Conservation (phyloP, 2,113 vertebrate species). For the Leucosticte australis region DNA sequence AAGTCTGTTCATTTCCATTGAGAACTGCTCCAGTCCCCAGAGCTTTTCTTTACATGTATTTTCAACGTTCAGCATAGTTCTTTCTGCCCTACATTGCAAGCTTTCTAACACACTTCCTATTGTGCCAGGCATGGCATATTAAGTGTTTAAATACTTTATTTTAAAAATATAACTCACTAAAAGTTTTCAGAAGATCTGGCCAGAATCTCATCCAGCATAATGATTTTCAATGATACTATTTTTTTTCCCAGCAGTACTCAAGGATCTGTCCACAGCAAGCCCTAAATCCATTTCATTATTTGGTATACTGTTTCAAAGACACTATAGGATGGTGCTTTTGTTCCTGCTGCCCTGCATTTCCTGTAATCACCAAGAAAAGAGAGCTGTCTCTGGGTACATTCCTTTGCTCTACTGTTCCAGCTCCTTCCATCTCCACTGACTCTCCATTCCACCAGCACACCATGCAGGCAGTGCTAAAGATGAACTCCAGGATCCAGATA, state of each 20-base stretch:
- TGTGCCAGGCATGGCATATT: conserved; percentile 10
- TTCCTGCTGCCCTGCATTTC: not conserved
- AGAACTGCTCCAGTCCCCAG: conserved; percentile 15
- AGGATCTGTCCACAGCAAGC: not conserved
- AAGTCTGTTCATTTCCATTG: conserved; percentile 29
- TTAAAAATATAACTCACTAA: not conserved
- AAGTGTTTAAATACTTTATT: conserved; percentile 18
- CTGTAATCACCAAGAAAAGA: not conserved
- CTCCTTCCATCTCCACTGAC: not conserved
- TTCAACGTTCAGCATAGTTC: conserved; percentile 43
- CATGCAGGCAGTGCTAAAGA: not conserved
- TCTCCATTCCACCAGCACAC: not conserved
- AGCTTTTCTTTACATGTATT: conserved; percentile 33
- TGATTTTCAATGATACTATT: not conserved
- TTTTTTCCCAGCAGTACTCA: not conserved
- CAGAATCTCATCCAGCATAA: not conserved
- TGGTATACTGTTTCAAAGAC: not conserved
- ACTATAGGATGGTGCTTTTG: not conserved
- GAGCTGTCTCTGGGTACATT: not conserved
- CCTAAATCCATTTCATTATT: not conserved
- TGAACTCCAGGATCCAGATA: not conserved
- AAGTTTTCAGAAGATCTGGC: conserved; percentile 15
- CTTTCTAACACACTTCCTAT: conserved; percentile 12
- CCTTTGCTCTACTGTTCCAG: not conserved
- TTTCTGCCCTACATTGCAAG: conserved; percentile 34